A percentile compares a stretch with the other conserved stretches of the same genome.
Conservation (phyloP, 2,888 invertebrate species). For the Ochropleura plecta region DNA sequence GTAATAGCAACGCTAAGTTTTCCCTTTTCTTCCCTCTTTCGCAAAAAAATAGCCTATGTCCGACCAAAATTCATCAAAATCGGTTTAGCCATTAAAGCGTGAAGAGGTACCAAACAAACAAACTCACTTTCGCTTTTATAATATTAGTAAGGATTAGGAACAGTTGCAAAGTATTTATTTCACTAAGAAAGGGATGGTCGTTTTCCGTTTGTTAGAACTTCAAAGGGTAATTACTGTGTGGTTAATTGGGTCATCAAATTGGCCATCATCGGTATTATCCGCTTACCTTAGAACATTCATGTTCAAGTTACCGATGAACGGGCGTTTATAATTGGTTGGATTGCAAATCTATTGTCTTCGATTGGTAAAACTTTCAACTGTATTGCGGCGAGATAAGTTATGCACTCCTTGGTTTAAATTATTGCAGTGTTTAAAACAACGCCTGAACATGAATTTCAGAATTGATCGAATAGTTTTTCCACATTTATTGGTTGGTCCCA, state of each 20-base stretch:
- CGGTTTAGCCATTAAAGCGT: no score
- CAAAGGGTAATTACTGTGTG: constrained; percentile 51
- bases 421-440: background rate
- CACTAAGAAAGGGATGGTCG: constrained; percentile 37
- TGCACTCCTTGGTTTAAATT: background rate
- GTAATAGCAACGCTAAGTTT: no score
- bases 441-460: background rate
- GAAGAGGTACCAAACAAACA: no score
- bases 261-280: constrained; percentile 25
- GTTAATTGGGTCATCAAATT: constrained; percentile 57
- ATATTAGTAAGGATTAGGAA: no score
- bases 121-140: no score
- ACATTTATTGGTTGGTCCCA: no score
- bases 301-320: constrained; percentile 23
- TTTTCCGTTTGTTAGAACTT: constrained; percentile 48
- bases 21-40: no score
- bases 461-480: background rate
- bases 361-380: constrained; percentile 1
- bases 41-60: no score
- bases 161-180: constrained; percentile 35
- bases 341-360: constrained; percentile 12
- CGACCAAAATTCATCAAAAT: no score
- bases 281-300: constrained; percentile 31
- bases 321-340: constrained; percentile 17
- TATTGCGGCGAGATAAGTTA: constrained; percentile 1